These are phyloP conservation scores for Brachirus orientalis DNA, from an alignment of 2,113 vertebrate genomes.

Conservation along the genomic window DNA sequence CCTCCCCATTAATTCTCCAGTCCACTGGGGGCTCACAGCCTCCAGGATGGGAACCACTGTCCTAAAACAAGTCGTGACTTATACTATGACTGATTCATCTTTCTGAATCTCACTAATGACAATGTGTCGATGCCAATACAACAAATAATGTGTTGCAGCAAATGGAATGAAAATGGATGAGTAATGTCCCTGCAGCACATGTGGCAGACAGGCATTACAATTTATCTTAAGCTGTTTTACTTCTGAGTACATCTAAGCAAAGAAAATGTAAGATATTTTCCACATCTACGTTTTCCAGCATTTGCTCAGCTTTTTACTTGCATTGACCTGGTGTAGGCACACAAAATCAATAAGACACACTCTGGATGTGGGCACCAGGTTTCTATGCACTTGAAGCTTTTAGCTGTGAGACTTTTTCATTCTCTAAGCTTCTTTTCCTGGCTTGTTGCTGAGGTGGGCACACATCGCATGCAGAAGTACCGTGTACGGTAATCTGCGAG, in stretches of 20 bases:
- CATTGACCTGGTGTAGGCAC: too few relatives aligned
- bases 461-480: slow-evolving; percentile 29
- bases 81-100: background rate
- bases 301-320: too few relatives aligned
- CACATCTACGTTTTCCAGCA: background rate
- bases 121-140: background rate
- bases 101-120: slow-evolving; percentile 13
- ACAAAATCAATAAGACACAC: background rate
- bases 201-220: slow-evolving; percentile 4
- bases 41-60: background rate
- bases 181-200: slow-evolving; percentile 22
- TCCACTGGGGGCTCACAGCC: too few relatives aligned
- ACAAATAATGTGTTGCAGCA: background rate
- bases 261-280: background rate
- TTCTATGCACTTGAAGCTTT: slow-evolving; percentile 32
- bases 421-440: slow-evolving; percentile 40
- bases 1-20: background rate
- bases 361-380: background rate
- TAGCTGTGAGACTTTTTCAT: slow-evolving; percentile 18
- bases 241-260: background rate
- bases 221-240: background rate
- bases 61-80: slow-evolving; percentile 5
- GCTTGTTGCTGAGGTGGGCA: slow-evolving; percentile 58
- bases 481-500: slow-evolving; percentile 50
- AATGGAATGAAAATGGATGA: slow-evolving; percentile 32